Conservation (phyloP, 2,888 invertebrate species). For the Pardosa pseudoannulata region DNA sequence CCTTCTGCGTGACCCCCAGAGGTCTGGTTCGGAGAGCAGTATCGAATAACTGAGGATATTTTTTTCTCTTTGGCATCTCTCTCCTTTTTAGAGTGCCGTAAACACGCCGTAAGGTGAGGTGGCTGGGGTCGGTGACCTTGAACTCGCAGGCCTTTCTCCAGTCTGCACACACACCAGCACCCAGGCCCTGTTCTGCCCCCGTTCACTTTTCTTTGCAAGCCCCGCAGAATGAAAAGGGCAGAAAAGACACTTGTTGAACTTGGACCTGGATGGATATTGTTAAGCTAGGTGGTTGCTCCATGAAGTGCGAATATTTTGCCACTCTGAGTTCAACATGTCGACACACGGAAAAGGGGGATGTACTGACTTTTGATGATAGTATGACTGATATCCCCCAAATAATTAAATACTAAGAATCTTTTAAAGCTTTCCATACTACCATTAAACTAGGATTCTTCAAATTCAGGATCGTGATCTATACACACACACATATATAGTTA, state of each 20-base stretch:
- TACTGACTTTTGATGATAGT: too few relatives aligned
- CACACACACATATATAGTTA: too few relatives aligned
- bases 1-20: constrained; percentile 42
- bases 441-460: too few relatives aligned
- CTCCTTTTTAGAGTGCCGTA: constrained; percentile 47
- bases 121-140: constrained; percentile 62
- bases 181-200: constrained; percentile 14
- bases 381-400: too few relatives aligned
- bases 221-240: background rate
- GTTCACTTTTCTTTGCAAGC: background rate
- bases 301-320: too few relatives aligned
- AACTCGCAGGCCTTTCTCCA: constrained; percentile 43
- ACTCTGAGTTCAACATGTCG: too few relatives aligned
- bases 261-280: background rate
- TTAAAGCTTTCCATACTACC: too few relatives aligned
- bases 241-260: background rate
- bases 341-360: too few relatives aligned
- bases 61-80: background rate
- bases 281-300: too few relatives aligned
- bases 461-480: too few relatives aligned
- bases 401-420: too few relatives aligned
- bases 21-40: constrained; percentile 28
- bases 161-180: constrained; percentile 12
- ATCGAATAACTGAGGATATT: constrained; percentile 48
- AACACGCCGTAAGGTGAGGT: constrained; percentile 55